A percentile compares a stretch with the other conserved stretches of the same genome.
Evolutionary conservation across 2,113 vertebrate species (phyloP).

Genomic region (Hypomesus transpacificus): DNA sequence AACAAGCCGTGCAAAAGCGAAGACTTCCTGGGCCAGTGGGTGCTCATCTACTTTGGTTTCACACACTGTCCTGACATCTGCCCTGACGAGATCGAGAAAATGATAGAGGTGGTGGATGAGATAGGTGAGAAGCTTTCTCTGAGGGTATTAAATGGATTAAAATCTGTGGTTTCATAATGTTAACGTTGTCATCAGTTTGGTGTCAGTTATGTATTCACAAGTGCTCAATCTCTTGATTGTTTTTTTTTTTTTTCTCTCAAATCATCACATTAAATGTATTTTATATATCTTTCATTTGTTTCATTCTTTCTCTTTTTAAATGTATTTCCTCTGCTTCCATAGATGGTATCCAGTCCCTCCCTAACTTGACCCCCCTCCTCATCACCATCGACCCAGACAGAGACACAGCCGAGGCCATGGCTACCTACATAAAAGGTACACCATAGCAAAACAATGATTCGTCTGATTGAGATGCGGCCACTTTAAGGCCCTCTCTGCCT

Average conservation of each 20-base stretch:
- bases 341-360: constrained; percentile 83
- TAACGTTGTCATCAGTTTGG: background rate
- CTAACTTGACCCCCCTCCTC: constrained; percentile 86
- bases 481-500: too few relatives aligned
- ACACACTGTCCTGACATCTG: constrained; percentile 98
- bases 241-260: too few relatives aligned
- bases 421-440: constrained; percentile 87
- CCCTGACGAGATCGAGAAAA: constrained; percentile 96
- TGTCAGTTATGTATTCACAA: too few relatives aligned
- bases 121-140: constrained; percentile 74
- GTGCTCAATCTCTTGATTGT: too few relatives aligned
- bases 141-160: too few relatives aligned
- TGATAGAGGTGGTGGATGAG: constrained; percentile 89
- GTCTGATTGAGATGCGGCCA: too few relatives aligned
- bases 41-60: constrained; percentile 95
- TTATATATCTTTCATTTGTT: too few relatives aligned
- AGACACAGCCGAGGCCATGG: constrained; percentile 83
- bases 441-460: background rate
- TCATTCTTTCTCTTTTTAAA: background rate
- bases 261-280: too few relatives aligned
- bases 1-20: constrained; percentile 76
- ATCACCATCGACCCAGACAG: constrained; percentile 95
- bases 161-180: background rate
- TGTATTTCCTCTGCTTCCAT: constrained; percentile 28
- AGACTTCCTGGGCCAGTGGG: constrained; percentile 90